phyloP scores from a whole-genome alignment of 2,888 invertebrate genomes.

The Argynnis bischoffii region DNA sequence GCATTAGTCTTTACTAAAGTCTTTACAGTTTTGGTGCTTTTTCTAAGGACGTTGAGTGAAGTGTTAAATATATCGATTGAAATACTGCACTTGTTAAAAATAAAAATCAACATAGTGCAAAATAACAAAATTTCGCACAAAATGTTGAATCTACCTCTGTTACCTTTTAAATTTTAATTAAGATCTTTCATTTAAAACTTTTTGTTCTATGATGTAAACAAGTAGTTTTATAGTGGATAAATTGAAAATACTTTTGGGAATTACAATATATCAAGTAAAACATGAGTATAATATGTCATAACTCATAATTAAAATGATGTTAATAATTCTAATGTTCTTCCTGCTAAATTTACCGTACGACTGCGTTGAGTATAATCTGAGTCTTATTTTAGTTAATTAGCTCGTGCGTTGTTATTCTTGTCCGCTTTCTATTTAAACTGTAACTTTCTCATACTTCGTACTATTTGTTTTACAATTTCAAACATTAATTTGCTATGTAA shows the following conservation, averaged over 20 bases:
- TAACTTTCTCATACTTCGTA: conserved; percentile 37
- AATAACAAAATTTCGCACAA: too few relatives aligned
- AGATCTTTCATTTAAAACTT: not conserved
- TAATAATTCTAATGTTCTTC: conserved; percentile 47
- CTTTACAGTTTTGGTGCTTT: too few relatives aligned
- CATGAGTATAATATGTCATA: conserved; percentile 29
- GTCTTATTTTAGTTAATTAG: conserved; percentile 43
- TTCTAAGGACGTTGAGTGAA: too few relatives aligned
- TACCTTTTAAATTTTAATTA: too few relatives aligned
- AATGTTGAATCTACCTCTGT: too few relatives aligned
- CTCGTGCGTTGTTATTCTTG: conserved; percentile 32
- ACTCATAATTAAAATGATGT: conserved; percentile 48
- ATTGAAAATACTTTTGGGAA: not conserved
- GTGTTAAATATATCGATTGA: too few relatives aligned
- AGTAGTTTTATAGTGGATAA: not conserved
- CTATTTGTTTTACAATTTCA: conserved; percentile 30
- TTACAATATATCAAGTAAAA: not conserved
- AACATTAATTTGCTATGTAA: too few relatives aligned
- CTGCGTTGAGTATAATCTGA: conserved; percentile 57
- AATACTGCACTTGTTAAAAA: too few relatives aligned
- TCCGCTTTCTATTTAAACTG: conserved; percentile 37
- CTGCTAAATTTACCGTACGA: conserved; percentile 63
- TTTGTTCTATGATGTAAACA: not conserved
- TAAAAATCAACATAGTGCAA: too few relatives aligned
- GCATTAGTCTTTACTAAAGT: too few relatives aligned